A percentile compares a stretch with the other conserved stretches of the same genome.
Evolutionary conservation across 2,888 invertebrate genomes (phyloP).

Genomic region (Phymatocera aterrima): DNA sequence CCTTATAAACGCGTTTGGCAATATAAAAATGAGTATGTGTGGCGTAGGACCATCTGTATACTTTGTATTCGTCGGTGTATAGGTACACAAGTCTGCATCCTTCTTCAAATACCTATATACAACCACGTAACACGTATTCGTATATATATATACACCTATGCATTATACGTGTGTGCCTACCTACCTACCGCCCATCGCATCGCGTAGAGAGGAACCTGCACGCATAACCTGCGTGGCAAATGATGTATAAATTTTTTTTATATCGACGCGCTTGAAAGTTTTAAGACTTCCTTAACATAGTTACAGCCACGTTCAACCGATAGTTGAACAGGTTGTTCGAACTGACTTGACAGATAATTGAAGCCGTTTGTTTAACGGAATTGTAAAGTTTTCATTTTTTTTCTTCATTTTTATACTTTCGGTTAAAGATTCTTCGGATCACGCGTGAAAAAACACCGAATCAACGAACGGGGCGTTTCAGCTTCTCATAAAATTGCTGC

Average conservation of each 20-base stretch:
- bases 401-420: background rate
- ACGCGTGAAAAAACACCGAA: too few relatives aligned
- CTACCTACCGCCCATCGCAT: too few relatives aligned
- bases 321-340: constrained; percentile 19
- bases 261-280: constrained; percentile 6
- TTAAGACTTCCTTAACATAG: constrained; percentile 34
- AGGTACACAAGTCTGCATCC: background rate
- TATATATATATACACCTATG: background rate
- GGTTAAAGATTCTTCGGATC: too few relatives aligned
- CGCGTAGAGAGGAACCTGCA: too few relatives aligned
- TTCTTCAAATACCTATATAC: too few relatives aligned
- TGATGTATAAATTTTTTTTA: constrained; percentile 27
- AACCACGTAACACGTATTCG: background rate
- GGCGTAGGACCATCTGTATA: background rate
- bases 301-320: constrained; percentile 6
- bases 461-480: background rate
- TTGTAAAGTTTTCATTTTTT: background rate
- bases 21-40: too few relatives aligned
- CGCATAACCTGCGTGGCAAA: background rate
- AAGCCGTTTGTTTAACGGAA: constrained; percentile 12
- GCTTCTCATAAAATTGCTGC: too few relatives aligned
- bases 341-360: constrained; percentile 10
- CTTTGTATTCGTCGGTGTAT: background rate
- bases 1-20: background rate
- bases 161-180: too few relatives aligned